Conservation (phyloP, 2,797 vertebrate species). For the Oophaga sylvatica region DNA sequence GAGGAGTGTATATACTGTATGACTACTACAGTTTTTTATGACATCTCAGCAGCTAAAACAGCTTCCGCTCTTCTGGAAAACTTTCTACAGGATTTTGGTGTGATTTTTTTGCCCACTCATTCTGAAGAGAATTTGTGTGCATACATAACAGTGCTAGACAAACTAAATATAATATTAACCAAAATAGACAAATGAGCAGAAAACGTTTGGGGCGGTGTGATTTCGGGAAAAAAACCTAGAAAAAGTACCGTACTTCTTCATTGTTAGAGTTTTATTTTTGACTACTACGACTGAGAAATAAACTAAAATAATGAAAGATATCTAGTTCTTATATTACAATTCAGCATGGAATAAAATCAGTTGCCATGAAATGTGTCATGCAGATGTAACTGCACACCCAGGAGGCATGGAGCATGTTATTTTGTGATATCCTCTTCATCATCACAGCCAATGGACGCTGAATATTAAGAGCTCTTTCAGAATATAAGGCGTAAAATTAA, state of each 20-base stretch:
- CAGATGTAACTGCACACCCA: not conserved
- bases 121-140: no score
- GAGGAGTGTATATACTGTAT: no score
- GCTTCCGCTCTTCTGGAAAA: no score
- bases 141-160: no score
- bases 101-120: no score
- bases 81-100: no score
- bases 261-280: not conserved
- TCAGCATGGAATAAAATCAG: not conserved
- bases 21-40: no score
- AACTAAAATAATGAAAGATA: not conserved
- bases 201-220: no score
- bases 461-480: conserved; percentile 20
- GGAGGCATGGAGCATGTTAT: conserved; percentile 7
- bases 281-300: not conserved
- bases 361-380: conserved; percentile 2
- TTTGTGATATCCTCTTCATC: conserved; percentile 32
- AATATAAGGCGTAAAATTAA: conserved; percentile 8
- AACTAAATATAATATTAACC: no score
- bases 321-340: not conserved
- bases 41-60: no score
- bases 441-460: conserved; percentile 11
- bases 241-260: not conserved
- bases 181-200: no score
- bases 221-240: not conserved